These are phyloP conservation scores for Periplaneta americana DNA, from an alignment of 1,140 invertebrate species.

Conservation along the genomic window DNA sequence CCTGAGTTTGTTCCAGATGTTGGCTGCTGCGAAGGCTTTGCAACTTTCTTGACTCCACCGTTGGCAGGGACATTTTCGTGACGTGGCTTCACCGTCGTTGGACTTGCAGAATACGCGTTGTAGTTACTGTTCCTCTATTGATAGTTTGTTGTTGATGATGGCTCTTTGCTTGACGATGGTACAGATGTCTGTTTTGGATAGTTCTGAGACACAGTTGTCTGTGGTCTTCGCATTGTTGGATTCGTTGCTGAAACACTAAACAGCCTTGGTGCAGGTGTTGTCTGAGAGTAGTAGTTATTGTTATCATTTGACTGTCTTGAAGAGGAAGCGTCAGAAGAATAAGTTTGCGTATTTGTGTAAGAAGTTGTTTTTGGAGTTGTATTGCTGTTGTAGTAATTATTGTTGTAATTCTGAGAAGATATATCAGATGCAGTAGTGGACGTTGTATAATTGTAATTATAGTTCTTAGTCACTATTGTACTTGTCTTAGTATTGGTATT, in stretches of 20 bases:
- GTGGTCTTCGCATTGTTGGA: background rate
- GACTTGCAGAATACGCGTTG: background rate
- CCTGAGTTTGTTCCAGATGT: background rate
- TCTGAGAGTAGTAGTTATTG: constrained; percentile 2
- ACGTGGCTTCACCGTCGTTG: background rate
- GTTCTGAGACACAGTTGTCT: background rate
- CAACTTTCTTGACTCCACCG: background rate
- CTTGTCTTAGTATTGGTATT: background rate
- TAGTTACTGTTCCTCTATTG: background rate
- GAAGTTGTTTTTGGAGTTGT: background rate
- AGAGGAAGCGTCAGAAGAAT: background rate
- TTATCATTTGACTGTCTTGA: background rate
- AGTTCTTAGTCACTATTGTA: constrained; percentile 1
- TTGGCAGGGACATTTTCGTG: background rate
- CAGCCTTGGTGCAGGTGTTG: background rate
- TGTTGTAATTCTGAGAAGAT: background rate
- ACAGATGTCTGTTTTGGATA: background rate
- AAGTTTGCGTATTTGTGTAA: background rate
- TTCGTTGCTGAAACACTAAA: background rate
- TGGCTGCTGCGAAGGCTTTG: too few species aligned
- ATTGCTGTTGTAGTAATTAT: background rate
- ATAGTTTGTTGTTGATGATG: background rate
- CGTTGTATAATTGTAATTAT: constrained; percentile 7
- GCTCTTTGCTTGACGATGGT: background rate
- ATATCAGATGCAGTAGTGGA: background rate